phyloP scores from a whole-genome alignment of 1,140 invertebrate species.

The Laupala kohalensis region DNA sequence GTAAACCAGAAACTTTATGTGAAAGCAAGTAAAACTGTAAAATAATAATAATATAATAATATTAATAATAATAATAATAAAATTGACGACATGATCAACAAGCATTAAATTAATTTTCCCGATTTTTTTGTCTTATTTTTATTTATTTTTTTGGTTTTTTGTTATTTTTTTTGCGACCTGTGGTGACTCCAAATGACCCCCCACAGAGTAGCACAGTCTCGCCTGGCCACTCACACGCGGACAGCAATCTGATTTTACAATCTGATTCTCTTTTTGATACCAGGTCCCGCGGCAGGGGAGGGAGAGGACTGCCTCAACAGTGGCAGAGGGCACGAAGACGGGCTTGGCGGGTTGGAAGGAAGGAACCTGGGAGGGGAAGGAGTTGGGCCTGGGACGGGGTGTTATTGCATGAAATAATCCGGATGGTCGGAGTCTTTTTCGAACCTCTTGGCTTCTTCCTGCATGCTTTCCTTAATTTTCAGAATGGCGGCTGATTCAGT shows the following conservation, averaged over 20 bases:
- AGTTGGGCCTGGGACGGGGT: constrained; percentile 14
- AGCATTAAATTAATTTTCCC: neutral
- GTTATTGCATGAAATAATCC: constrained; percentile 91
- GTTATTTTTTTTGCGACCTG: neutral
- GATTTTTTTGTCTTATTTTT: too few species aligned
- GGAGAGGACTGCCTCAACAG: constrained; percentile 2
- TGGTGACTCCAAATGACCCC: neutral
- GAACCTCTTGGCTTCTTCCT: constrained; percentile 98
- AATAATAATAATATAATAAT: neutral
- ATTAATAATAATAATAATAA: too few species aligned
- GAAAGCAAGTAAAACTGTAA: neutral
- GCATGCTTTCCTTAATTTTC: constrained; percentile 99
- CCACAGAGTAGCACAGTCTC: neutral
- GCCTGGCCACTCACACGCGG: constrained; percentile 1
- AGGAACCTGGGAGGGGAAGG: constrained; percentile 7
- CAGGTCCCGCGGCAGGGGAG: constrained; percentile 1
- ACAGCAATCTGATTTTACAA: constrained; percentile 18
- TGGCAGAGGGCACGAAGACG: neutral
- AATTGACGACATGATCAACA: neutral
- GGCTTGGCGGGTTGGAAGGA: neutral
- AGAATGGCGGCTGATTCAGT: constrained; percentile 96
- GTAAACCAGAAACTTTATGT: neutral
- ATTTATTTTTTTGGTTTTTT: too few species aligned
- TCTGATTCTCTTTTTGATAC: constrained; percentile 12
- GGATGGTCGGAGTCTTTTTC: constrained; percentile 96